These are phyloP conservation scores for Takifugu flavidus DNA, from an alignment of 2,113 vertebrate species.

Conservation along the genomic window DNA sequence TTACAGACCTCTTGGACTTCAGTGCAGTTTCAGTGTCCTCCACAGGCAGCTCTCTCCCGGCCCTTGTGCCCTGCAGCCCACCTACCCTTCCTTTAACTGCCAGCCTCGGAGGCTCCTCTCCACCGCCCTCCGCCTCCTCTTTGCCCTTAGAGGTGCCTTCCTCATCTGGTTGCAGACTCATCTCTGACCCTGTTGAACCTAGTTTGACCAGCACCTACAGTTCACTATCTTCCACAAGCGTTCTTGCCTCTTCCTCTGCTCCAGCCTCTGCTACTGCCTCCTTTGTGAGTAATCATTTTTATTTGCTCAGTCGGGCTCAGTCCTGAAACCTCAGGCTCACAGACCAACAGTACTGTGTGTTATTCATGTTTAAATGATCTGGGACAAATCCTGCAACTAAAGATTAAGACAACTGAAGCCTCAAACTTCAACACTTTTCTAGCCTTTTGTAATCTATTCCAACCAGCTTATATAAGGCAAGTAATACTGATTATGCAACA, in stretches of 20 bases:
- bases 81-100: constrained; percentile 54
- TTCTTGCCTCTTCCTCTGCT: constrained; percentile 34
- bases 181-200: constrained; percentile 55
- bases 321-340: no score
- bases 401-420: no score
- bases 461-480: no score
- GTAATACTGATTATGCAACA: no score
- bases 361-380: no score
- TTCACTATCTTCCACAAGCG: constrained; percentile 42
- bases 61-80: constrained; percentile 57
- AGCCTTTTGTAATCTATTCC: no score
- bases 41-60: constrained; percentile 60
- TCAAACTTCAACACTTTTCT: no score
- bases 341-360: no score
- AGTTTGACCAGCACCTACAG: constrained; percentile 58
- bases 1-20: constrained; percentile 81
- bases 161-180: constrained; percentile 31
- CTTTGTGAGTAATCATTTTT: constrained; percentile 51
- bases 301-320: no score
- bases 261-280: constrained; percentile 46
- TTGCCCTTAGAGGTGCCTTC: constrained; percentile 66
- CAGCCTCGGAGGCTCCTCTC: constrained; percentile 53
- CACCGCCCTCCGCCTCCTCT: constrained; percentile 56
- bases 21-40: constrained; percentile 67
- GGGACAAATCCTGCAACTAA: no score